Conservation (phyloP, 2,888 invertebrate genomes). For the Gnatocerus cornutus region DNA sequence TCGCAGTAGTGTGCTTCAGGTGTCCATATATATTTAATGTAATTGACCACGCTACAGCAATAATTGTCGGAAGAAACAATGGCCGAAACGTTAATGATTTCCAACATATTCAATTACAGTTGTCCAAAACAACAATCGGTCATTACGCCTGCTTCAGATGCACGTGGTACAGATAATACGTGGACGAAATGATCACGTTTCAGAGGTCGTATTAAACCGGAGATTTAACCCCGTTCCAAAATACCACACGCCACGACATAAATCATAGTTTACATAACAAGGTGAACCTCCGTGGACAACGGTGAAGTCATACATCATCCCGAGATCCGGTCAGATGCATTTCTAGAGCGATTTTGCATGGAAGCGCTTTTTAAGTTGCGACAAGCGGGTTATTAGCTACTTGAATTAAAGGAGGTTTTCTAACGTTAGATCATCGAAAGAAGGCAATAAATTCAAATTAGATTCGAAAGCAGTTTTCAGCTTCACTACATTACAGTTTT, state of each 20-base stretch:
- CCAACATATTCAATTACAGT: slow-evolving; percentile 27
- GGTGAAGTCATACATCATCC: slow-evolving; percentile 41
- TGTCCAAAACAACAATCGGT: slow-evolving; percentile 32
- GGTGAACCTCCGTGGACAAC: slow-evolving; percentile 43
- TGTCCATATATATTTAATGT: slow-evolving; percentile 32
- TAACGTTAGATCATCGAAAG: too few species aligned
- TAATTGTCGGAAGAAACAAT: slow-evolving; percentile 20
- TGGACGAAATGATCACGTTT: slow-evolving; percentile 31
- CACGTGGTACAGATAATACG: slow-evolving; percentile 18
- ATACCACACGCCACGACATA: slow-evolving; percentile 38
- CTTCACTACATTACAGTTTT: too few species aligned
- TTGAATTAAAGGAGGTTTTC: too few species aligned
- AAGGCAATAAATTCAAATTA: too few species aligned
- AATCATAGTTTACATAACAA: slow-evolving; percentile 50
- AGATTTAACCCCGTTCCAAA: slow-evolving; percentile 40
- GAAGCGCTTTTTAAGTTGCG: slow-evolving; percentile 6
- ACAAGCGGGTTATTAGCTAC: not conserved
- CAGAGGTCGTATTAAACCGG: slow-evolving; percentile 34
- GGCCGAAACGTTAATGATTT: slow-evolving; percentile 16
- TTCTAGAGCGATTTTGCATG: slow-evolving; percentile 31
- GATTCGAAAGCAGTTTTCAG: too few species aligned
- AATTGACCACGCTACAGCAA: slow-evolving; percentile 13
- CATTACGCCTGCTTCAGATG: slow-evolving; percentile 19
- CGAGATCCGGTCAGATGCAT: slow-evolving; percentile 29
- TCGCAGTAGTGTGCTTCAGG: slow-evolving; percentile 15